Percentiles rank a stretch among this genome's conserved stretches.
Conservation (phyloP, 2,888 invertebrate genomes). For the Ochlodes sylvanus region DNA sequence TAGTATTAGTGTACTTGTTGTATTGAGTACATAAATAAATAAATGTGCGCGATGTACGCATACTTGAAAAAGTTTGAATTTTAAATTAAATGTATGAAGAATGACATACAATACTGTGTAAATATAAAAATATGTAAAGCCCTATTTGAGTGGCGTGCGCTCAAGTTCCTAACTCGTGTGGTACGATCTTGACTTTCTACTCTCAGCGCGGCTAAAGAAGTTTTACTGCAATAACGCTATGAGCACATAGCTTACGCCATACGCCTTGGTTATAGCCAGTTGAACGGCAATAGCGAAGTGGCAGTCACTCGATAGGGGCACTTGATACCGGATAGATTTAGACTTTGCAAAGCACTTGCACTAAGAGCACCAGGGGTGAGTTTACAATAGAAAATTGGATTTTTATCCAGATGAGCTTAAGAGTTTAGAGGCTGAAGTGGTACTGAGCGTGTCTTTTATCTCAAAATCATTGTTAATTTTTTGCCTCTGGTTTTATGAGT, state of each 20-base stretch:
- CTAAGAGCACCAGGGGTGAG: not conserved
- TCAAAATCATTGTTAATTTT: not conserved
- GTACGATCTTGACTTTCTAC: too few species aligned
- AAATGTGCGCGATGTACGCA: too few species aligned
- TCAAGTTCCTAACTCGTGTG: too few species aligned
- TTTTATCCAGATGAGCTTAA: slow-evolving; percentile 2
- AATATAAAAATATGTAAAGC: too few species aligned
- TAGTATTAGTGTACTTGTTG: too few species aligned
- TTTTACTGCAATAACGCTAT: not conserved
- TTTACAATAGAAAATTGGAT: slow-evolving; percentile 14
- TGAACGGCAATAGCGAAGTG: slow-evolving; percentile 15
- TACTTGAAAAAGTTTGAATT: too few species aligned
- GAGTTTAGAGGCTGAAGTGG: not conserved
- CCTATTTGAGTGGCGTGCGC: too few species aligned
- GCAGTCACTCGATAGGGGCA: slow-evolving; percentile 22
- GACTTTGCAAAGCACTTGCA: slow-evolving; percentile 23
- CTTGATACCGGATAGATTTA: slow-evolving; percentile 28
- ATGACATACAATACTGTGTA: too few species aligned
- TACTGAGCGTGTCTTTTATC: not conserved
- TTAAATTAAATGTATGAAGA: too few species aligned
- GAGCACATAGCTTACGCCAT: not conserved
- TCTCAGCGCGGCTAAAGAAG: too few species aligned
- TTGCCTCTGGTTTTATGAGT: not conserved
- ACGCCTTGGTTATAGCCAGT: not conserved
- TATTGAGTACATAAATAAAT: too few species aligned